A percentile compares a stretch with the other conserved stretches of the same genome.
Evolutionary conservation across 2,797 vertebrate genomes (phyloP).

Genomic region (Characodon lateralis): DNA sequence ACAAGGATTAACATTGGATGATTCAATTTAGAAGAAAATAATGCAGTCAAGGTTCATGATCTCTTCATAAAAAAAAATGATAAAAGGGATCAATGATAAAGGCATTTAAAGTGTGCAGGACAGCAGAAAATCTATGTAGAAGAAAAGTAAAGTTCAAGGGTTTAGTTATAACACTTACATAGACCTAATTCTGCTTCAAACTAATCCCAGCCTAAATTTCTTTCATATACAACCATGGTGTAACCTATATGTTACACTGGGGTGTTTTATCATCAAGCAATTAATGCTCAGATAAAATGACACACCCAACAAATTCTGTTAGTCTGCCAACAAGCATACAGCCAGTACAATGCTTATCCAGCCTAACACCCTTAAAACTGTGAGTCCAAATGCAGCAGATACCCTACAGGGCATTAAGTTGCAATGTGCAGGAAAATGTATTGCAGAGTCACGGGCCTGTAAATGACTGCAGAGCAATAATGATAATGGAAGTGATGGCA

Average conservation of each 20-base stretch:
- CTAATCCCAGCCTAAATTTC: background rate
- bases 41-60: too few relatives aligned
- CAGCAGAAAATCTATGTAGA: too few relatives aligned
- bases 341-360: background rate
- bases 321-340: background rate
- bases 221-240: background rate
- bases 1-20: too few relatives aligned
- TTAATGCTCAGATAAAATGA: background rate
- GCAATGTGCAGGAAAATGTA: conserved; percentile 51
- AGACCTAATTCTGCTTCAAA: background rate
- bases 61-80: too few relatives aligned
- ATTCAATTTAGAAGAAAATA: too few relatives aligned
- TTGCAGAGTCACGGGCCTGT: conserved; percentile 55
- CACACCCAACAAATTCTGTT: background rate
- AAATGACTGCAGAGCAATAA: conserved; percentile 78
- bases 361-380: conserved; percentile 5
- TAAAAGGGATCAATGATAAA: too few relatives aligned
- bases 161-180: too few relatives aligned
- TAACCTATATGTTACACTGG: background rate
- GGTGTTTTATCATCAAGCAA: background rate
- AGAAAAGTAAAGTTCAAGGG: too few relatives aligned
- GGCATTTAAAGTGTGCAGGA: too few relatives aligned
- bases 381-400: conserved; percentile 23
- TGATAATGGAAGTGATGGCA: conserved; percentile 81
- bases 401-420: conserved; percentile 29